Percentiles rank a stretch among this genome's conserved stretches.
phyloP scores from a whole-genome alignment of 2,797 vertebrate species.

The Ctenosaura bakeri region DNA sequence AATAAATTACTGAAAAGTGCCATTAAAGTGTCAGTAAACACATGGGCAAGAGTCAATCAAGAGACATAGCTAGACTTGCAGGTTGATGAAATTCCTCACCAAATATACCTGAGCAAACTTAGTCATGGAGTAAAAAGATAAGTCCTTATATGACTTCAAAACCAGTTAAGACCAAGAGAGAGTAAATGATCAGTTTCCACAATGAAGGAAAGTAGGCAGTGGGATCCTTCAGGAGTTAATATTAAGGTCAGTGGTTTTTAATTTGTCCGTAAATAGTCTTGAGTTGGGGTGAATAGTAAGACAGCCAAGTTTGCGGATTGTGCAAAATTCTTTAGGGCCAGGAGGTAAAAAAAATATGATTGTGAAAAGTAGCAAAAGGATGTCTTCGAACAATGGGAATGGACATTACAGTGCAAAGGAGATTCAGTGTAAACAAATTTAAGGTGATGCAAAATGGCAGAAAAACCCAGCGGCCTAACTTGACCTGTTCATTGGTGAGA shows the following conservation, averaged over 20 bases:
- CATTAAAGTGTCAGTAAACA: too few relatives aligned
- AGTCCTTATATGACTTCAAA: not conserved
- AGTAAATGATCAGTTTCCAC: not conserved
- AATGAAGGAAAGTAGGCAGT: not conserved
- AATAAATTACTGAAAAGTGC: too few relatives aligned
- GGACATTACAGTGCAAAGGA: too few relatives aligned
- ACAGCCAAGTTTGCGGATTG: not conserved
- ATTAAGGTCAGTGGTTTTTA: not conserved
- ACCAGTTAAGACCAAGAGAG: not conserved
- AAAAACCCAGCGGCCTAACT: too few relatives aligned
- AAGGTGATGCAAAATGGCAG: too few relatives aligned
- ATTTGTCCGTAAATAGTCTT: not conserved
- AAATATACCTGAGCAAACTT: not conserved
- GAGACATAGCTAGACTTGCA: not conserved
- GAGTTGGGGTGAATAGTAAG: not conserved
- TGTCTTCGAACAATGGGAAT: too few relatives aligned
- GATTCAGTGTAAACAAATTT: too few relatives aligned
- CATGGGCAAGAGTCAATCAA: too few relatives aligned
- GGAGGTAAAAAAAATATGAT: too few relatives aligned
- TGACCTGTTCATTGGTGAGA: too few relatives aligned
- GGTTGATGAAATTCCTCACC: not conserved
- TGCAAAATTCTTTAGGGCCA: not conserved
- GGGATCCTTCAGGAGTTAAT: not conserved
- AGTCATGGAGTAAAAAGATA: not conserved
- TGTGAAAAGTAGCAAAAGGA: too few relatives aligned